Evolutionary conservation across 2,888 invertebrate species (phyloP).

Genomic region (Schrankia costaestrigalis): DNA sequence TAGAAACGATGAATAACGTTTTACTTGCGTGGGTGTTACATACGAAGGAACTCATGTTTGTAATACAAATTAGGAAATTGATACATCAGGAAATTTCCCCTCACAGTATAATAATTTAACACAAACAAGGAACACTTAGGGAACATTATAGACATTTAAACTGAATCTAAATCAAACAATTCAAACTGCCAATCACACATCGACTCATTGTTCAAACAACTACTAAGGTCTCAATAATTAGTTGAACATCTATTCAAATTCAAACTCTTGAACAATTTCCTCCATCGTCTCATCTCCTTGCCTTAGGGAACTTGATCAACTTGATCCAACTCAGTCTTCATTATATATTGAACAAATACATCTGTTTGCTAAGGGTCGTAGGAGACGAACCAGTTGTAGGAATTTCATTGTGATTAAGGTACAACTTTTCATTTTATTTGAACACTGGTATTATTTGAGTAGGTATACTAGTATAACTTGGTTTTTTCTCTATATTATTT

Average conservation of each 20-base stretch:
- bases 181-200: constrained; percentile 3
- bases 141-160: too few species aligned
- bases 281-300: constrained; percentile 20
- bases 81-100: too few species aligned
- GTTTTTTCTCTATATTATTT: constrained; percentile 32
- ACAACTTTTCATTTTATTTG: constrained; percentile 27
- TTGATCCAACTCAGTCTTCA: constrained; percentile 38
- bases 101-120: too few species aligned
- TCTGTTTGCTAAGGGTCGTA: constrained; percentile 33
- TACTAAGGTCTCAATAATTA: constrained; percentile 25
- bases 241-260: constrained; percentile 27
- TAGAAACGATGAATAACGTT: too few species aligned
- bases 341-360: constrained; percentile 41
- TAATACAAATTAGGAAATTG: too few species aligned
- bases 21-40: too few species aligned
- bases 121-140: too few species aligned
- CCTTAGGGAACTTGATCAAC: constrained; percentile 28
- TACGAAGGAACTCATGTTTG: too few species aligned
- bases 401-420: constrained; percentile 34
- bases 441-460: constrained; percentile 21
- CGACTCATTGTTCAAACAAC: constrained; percentile 5
- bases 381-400: constrained; percentile 26
- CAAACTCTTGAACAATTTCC: constrained; percentile 27
- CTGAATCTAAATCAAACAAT: too few species aligned
- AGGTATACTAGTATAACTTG: constrained; percentile 14